Evolutionary conservation across 2,113 vertebrate genomes (phyloP).

Genomic region (rat (Rattus norvegicus)): DNA sequence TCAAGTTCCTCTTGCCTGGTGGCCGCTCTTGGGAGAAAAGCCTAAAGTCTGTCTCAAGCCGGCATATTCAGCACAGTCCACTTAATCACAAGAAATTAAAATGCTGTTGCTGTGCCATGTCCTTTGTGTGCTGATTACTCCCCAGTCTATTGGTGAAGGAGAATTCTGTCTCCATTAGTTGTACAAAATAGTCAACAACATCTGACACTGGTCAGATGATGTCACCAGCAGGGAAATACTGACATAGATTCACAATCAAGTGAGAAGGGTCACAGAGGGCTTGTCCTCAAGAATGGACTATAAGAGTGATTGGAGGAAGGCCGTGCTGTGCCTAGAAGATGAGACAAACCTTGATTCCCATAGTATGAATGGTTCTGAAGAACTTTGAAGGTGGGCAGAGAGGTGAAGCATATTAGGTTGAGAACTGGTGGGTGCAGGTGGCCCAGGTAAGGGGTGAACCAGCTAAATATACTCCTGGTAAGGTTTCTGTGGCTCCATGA

Average conservation of each 20-base stretch:
- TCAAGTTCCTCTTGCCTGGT: not conserved
- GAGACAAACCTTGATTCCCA: not conserved
- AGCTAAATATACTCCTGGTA: not conserved
- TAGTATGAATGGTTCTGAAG: not conserved
- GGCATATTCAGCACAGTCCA: not conserved
- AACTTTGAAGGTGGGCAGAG: not conserved
- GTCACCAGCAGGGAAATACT: not conserved
- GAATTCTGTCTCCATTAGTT: not conserved
- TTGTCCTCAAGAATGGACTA: not conserved
- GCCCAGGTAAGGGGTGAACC: not conserved
- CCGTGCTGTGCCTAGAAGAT: not conserved
- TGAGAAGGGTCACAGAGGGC: not conserved
- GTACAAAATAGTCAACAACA: not conserved
- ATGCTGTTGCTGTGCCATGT: not conserved
- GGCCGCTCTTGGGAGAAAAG: not conserved
- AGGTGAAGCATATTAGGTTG: not conserved
- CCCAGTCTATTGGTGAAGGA: not conserved
- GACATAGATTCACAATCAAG: not conserved
- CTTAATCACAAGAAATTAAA: not conserved
- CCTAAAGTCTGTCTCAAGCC: not conserved
- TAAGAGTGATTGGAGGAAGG: not conserved
- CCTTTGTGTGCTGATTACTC: not conserved
- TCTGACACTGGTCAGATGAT: not conserved
- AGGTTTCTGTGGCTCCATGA: not conserved
- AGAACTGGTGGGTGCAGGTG: rapidly evolving